phyloP scores from a whole-genome alignment of 2,888 invertebrate genomes.

The Xestobium rufovillosum region DNA sequence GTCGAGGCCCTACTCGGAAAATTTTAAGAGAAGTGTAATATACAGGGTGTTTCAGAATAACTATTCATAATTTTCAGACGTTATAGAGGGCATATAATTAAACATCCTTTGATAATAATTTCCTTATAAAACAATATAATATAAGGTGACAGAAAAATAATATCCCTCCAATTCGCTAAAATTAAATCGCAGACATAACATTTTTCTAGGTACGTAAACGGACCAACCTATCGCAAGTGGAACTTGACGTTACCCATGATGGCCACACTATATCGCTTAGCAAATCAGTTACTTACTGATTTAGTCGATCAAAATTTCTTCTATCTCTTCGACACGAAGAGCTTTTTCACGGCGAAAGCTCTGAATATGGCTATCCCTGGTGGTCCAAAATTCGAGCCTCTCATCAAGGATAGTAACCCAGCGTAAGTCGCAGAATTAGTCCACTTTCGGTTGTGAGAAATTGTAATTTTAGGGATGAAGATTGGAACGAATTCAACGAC shows the following conservation, averaged over 20 bases:
- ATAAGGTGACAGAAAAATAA: no score
- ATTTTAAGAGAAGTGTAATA: no score
- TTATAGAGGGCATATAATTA: no score
- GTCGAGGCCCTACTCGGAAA: no score
- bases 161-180: no score
- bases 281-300: conserved; percentile 96
- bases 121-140: no score
- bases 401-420: conserved; percentile 95
- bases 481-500: conserved; percentile 99
- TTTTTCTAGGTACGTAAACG: conserved; percentile 73
- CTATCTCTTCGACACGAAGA: conserved; percentile 97
- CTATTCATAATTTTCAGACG: no score
- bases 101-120: no score
- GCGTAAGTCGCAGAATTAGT: no score
- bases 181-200: no score
- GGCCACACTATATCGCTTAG: conserved; percentile 95
- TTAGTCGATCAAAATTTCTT: conserved; percentile 98
- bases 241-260: conserved; percentile 92
- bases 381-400: conserved; percentile 98
- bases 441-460: conserved; percentile 9
- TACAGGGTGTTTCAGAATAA: no score
- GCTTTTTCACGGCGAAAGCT: conserved; percentile 99
- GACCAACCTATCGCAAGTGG: conserved; percentile 95
- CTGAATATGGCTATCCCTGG: conserved; percentile 99
- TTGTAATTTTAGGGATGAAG: conserved; percentile 74